phyloP scores from a whole-genome alignment of 2,797 vertebrate genomes.

The Dallia pectoralis region DNA sequence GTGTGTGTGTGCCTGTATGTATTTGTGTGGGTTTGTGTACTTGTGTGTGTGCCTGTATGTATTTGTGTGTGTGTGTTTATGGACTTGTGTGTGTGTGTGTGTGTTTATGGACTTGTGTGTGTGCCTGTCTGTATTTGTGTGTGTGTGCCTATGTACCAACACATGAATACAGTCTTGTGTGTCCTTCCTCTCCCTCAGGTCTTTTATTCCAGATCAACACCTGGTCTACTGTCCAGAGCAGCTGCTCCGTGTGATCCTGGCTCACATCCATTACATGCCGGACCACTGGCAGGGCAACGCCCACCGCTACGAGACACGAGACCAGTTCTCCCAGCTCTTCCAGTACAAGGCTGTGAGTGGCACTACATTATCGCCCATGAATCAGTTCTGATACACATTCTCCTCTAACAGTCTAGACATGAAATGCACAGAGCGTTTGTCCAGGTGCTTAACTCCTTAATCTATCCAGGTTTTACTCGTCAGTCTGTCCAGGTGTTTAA shows the following conservation, averaged over 20 bases:
- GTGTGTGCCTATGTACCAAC: background rate
- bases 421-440: background rate
- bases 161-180: background rate
- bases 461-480: too few species aligned
- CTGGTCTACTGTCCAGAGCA: slow-evolving; percentile 98
- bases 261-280: slow-evolving; percentile 99
- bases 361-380: background rate
- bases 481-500: background rate
- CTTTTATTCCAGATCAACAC: slow-evolving; percentile 97
- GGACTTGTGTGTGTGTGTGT: slow-evolving; percentile 54
- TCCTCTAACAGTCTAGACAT: background rate
- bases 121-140: background rate
- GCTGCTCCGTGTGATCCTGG: slow-evolving; percentile 93
- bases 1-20: background rate
- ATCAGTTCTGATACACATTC: background rate
- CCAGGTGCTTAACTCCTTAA: too few species aligned
- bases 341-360: slow-evolving; percentile 98
- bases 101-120: background rate
- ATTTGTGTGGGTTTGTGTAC: background rate
- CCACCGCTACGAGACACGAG: slow-evolving; percentile 94
- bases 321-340: slow-evolving; percentile 97
- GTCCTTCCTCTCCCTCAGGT: slow-evolving; percentile 67
- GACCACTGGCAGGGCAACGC: slow-evolving; percentile 99
- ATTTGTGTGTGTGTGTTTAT: background rate
- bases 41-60: background rate